Base-by-base conservation (phyloP, 2,113 vertebrate genomes). In the Tragelaphus buxtoni region DNA sequence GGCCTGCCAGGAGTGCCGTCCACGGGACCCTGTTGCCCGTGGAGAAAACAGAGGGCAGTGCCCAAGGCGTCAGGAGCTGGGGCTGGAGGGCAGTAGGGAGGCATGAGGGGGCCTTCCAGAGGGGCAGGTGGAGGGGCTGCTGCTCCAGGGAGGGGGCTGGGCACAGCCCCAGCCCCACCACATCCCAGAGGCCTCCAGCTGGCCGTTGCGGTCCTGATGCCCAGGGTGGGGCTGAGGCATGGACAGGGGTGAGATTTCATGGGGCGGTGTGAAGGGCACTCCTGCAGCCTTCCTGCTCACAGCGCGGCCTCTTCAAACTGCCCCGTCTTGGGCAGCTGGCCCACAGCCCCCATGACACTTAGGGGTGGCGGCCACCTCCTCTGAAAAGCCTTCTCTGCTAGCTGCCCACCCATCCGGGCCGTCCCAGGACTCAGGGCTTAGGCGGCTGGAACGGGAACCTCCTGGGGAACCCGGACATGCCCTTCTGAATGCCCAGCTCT, bases 271-370 rank as follows among this genome's bases (percentile, higher is more conserved):
- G 30, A 47, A 77, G 28, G 85, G 9, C 4, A 1, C 11, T 35
- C 26, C 12, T 20, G 32, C 47, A 86, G 18, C 17, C 58, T 42
- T 74, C 58, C 30, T 14, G 12, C 2, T 7, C 22, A 11, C 14
- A 3, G 1, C 13, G 0, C 6, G 1, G 26, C 8, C 2, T 16
- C 3, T 2, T 55, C 53, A 28, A 42, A 53, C 26, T 56, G 5
- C 10, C 69, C 58, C 0, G 7, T 14, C 18, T 81, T 42, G 49
- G 35, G 65, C 39, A 79, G 10, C 45, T 82, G 35, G 53, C 12
- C 28, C 6, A 6, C 0, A 2, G 49, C 16, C 28, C 80, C 30
- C 11, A 2, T 12, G 26, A 84, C 4, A 6, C 30, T 20, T 24
- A 18, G n/a, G 12, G n/a, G 35, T 16, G n/a, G 24, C 0, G n/a